Conservation (phyloP, 2,888 invertebrate genomes). For the Adela reaumurella region DNA sequence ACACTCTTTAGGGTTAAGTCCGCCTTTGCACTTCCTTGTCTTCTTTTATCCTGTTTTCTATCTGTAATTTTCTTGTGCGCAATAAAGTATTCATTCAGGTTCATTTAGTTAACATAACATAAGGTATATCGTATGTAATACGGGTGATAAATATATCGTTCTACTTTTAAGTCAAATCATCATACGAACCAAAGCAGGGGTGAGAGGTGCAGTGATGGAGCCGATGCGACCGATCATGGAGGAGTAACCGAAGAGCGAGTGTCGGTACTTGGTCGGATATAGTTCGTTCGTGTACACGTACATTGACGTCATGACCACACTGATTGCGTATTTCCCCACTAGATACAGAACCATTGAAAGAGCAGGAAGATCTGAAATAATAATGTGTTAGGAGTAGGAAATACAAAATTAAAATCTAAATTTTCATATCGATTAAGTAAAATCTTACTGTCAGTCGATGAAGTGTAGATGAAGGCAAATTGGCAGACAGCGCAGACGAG, state of each 20-base stretch:
- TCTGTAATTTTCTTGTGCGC: too few species aligned
- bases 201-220: constrained; percentile 64
- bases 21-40: too few species aligned
- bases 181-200: constrained; percentile 57
- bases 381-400: constrained; percentile 2
- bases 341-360: constrained; percentile 53
- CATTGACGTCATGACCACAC: constrained; percentile 61
- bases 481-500: constrained; percentile 31
- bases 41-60: too few species aligned
- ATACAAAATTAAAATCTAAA: too few species aligned
- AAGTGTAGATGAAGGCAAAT: background rate
- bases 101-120: too few species aligned
- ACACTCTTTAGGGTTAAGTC: too few species aligned
- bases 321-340: constrained; percentile 63
- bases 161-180: background rate
- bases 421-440: too few species aligned
- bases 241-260: constrained; percentile 62
- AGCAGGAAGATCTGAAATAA: constrained; percentile 18
- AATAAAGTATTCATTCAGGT: too few species aligned
- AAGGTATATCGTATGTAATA: too few species aligned
- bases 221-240: constrained; percentile 67
- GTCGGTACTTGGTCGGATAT: constrained; percentile 64
- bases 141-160: too few species aligned
- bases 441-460: background rate
- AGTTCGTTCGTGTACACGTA: constrained; percentile 67